Evolutionary conservation across 2,888 invertebrate species (phyloP).

Genomic region (Drosophila robusta): DNA sequence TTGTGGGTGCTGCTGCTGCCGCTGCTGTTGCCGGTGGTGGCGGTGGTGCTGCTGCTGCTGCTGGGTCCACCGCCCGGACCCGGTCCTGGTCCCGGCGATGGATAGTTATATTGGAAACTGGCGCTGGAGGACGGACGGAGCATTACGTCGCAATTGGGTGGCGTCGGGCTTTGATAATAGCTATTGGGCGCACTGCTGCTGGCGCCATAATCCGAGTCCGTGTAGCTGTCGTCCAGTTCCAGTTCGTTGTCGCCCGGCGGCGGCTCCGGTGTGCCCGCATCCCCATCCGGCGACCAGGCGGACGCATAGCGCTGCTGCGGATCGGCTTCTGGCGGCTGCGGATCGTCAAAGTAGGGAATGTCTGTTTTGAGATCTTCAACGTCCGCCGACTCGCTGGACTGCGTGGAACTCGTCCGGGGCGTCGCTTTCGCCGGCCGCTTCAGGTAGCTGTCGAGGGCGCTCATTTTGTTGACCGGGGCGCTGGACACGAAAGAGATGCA

Average conservation of each 20-base stretch:
- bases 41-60: not conserved
- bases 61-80: constrained; percentile 10
- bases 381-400: constrained; percentile 38
- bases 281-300: constrained; percentile 41
- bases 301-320: constrained; percentile 25
- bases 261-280: constrained; percentile 21
- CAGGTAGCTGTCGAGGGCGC: constrained; percentile 52
- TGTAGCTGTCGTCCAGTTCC: constrained; percentile 61
- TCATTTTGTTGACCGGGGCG: constrained; percentile 55
- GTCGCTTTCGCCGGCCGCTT: constrained; percentile 46
- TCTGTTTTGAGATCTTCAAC: constrained; percentile 72
- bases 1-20: not conserved
- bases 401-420: constrained; percentile 28
- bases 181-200: constrained; percentile 50
- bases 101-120: constrained; percentile 77
- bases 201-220: constrained; percentile 69
- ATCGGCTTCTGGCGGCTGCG: constrained; percentile 27
- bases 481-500: constrained; percentile 11
- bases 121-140: constrained; percentile 74
- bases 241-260: constrained; percentile 18
- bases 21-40: not conserved
- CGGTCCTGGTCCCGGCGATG: constrained; percentile 40
- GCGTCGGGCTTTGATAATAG: constrained; percentile 58
- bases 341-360: constrained; percentile 76
- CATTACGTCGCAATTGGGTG: constrained; percentile 68